These are phyloP conservation scores for Panonychus citri DNA, from an alignment of 1,140 invertebrate genomes.

Conservation along the genomic window DNA sequence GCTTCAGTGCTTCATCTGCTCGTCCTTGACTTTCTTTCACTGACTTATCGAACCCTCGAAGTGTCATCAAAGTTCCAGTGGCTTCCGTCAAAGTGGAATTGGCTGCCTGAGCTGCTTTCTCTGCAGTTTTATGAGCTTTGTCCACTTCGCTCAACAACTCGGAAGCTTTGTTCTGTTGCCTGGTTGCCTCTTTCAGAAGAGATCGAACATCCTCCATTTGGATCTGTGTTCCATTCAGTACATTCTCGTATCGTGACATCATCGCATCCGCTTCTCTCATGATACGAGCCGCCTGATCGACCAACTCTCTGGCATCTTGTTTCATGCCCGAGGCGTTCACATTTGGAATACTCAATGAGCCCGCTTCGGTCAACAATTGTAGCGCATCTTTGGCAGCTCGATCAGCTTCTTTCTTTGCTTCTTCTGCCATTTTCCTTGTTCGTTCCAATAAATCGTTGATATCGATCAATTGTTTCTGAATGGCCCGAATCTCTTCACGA, in stretches of 20 bases:
- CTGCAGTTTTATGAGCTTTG: constrained; percentile 41
- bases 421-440: constrained; percentile 40
- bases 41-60: constrained; percentile 65
- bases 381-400: constrained; percentile 54
- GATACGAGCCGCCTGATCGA: constrained; percentile 2
- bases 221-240: constrained; percentile 21
- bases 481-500: constrained; percentile 29
- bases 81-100: constrained; percentile 66
- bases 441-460: constrained; percentile 21
- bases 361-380: constrained; percentile 45
- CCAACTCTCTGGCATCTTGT: constrained; percentile 5
- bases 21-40: constrained; percentile 49
- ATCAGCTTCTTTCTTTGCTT: constrained; percentile 42
- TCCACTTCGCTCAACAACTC: constrained; percentile 42
- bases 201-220: constrained; percentile 19
- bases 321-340: constrained; percentile 34
- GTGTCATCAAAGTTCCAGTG: constrained; percentile 52
- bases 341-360: constrained; percentile 42
- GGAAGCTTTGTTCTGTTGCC: constrained; percentile 36
- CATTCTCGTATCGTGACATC: constrained; percentile 29
- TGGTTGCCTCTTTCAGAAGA: constrained; percentile 27
- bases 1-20: constrained; percentile 40
- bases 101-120: constrained; percentile 51
- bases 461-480: constrained; percentile 34
- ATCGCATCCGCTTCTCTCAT: constrained; percentile 30